Evolutionary conservation across 2,797 vertebrate species (phyloP), one percentile per base, ranked within the genome.

Genomic region (Rhinichthys osculus): DNA sequence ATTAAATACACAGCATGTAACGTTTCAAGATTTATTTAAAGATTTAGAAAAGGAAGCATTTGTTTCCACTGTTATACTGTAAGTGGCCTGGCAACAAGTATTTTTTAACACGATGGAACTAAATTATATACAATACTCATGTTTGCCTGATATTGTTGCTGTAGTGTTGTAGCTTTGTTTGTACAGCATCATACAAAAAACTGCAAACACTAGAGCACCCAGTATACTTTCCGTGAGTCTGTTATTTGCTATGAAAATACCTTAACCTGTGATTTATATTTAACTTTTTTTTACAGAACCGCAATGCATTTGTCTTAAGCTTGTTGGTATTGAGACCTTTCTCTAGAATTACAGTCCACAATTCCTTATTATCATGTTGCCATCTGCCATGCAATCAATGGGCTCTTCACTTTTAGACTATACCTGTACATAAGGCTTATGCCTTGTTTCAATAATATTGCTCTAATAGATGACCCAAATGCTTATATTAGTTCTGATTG

Each of bases 401-500:
- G 27, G 27, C 27, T 27, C 27, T 27, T 27, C 27, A 27, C 27
- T 27, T 27, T 27, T 27, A 27, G 27, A 27, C 27, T 27, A 27
- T 27, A 27, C 27, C 27, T 27, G 27, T 27, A 27, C 27, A 23
- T 84, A 42, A 35, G 67, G 44, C 40, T 54, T 54, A 42, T 27
- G 64, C 33, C 52, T 85, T 14, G 59, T 67, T 69, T 57, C 62
- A 47, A 64, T 42, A 42, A 33, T 85, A 85, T 77, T 88, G 40
- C 64, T 38, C 33, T 33, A 71, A 71, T 42, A 44, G 42, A 82
- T 47, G 78, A 80, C 80, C 40, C 27, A 33, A 81, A 81, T 83
- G 38, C 38, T 66, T 84, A 40, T 19, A 81, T 88, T 77, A 83
- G 21, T 73, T 35, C 54, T 69, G 76, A 86, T 73, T 86, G 82